Conservation (phyloP, 2,113 vertebrate species). For the Psettodes erumei region DNA sequence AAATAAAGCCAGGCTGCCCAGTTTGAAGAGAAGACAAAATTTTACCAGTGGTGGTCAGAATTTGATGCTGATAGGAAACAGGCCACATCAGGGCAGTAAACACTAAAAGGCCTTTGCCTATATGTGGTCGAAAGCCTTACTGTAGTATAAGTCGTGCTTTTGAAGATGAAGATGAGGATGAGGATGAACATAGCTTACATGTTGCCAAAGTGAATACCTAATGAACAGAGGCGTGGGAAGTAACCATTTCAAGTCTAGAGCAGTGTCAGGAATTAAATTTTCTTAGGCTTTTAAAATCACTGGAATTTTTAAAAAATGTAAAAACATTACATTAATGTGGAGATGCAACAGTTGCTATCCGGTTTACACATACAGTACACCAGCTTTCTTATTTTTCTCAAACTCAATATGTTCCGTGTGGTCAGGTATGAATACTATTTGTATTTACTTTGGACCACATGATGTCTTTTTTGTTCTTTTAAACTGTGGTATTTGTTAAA, state of each 20-base stretch:
- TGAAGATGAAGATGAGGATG: constrained; percentile 10
- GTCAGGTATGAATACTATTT: constrained; percentile 23
- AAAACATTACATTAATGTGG: neutral
- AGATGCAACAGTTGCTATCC: constrained; percentile 22
- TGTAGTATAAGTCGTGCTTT: constrained; percentile 8
- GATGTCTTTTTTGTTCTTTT: constrained; percentile 25
- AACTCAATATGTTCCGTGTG: constrained; percentile 23
- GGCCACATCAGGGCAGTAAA: constrained; percentile 32
- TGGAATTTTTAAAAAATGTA: constrained; percentile 17
- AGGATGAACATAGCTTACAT: neutral
- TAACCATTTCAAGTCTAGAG: constrained; percentile 7
- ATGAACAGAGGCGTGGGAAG: constrained; percentile 12
- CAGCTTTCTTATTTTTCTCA: constrained; percentile 49
- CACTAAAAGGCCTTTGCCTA: constrained; percentile 51
- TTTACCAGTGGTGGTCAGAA: neutral
- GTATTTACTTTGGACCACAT: constrained; percentile 31
- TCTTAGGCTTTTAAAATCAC: constrained; percentile 41
- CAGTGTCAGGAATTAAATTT: neutral
- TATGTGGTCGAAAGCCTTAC: constrained; percentile 62
- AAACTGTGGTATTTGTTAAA: constrained; percentile 56
- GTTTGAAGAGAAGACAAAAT: too few relatives aligned
- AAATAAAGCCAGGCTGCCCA: too few relatives aligned
- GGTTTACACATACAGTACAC: constrained; percentile 57
- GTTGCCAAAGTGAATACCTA: constrained; percentile 56
- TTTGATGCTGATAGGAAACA: neutral